phyloP scores from a whole-genome alignment of 1,140 invertebrate species.

The Leptestheria dahalacensis region DNA sequence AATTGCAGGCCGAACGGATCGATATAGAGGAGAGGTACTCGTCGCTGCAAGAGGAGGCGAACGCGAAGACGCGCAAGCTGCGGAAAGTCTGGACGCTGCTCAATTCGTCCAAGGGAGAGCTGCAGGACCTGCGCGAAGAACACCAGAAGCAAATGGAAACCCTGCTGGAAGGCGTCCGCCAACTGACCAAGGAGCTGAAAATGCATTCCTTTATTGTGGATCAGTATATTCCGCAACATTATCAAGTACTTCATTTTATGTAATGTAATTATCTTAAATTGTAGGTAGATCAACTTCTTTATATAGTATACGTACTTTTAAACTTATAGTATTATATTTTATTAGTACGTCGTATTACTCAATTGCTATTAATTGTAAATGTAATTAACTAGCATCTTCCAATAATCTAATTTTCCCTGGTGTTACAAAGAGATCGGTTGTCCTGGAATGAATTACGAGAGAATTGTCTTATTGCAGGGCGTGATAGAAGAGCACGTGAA shows the following conservation, averaged over 20 bases:
- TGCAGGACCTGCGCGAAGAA: conserved; percentile 78
- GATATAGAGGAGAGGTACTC: conserved; percentile 95
- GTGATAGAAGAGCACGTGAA: conserved; percentile 74
- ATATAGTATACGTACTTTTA: background rate
- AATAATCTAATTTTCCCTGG: no score
- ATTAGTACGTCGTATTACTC: no score
- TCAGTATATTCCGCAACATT: conserved; percentile 82
- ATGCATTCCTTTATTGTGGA: conserved; percentile 68
- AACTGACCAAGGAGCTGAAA: conserved; percentile 77
- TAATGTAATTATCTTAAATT: background rate
- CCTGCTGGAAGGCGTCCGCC: conserved; percentile 76
- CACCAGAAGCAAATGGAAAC: conserved; percentile 94
- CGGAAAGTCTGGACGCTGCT: conserved; percentile 70
- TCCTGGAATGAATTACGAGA: no score
- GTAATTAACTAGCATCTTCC: no score
- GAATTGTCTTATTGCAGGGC: no score
- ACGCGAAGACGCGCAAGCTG: conserved; percentile 81
- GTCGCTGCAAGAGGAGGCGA: conserved; percentile 80
- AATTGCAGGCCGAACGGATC: conserved; percentile 62
- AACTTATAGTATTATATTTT: no score
- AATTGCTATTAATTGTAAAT: no score
- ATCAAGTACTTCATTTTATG: conserved; percentile 38
- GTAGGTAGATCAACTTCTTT: background rate
- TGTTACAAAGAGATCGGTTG: no score
- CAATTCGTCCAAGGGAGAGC: conserved; percentile 66